Base-by-base conservation (phyloP, 1,140 invertebrate genomes). In the Eupeodes corollae region DNA sequence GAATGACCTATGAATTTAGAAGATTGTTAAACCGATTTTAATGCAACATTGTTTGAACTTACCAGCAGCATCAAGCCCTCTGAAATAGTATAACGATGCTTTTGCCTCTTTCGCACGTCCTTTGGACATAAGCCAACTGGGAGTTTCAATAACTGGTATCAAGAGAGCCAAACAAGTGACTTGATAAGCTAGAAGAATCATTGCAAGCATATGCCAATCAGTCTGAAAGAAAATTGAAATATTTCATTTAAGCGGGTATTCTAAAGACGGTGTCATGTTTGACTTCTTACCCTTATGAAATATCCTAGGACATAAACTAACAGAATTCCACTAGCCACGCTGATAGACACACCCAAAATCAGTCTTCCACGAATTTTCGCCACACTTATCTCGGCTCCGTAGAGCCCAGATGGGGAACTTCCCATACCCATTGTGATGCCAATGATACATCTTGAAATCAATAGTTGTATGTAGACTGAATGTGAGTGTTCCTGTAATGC, bases 91-190 rank as follows among this genome's bases (percentile, higher is more conserved):
- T 1, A 78, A 58, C 0, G 70, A 58, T 14, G 56, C 56, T 21
- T 75, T 68, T 0, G 80, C 79, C 44, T 81, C 75, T 0, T 75
- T 70, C 8, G 64, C 52, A 13, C 71, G 69, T 42, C 74, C 74
- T 47, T 72, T 69, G 45, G 73, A 68, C 30, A 75, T 58, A 18
- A 84, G 58, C 83, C 84, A 88, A 18, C 79, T 66, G 2, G 84
- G 85, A 13, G 82, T 79, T 69, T 88, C 86, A 0, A 83, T 82
- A 16, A 87, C 61, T 0, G 78, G 62, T 2, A 76, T 63, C 1
- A 75, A 56, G 10, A 77, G 67, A 1, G 80, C 55, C 6, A 77
- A 58, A 9, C 80, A 63, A 1, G 73, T 61, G 10, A 73, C 26
- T n/a, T 77, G 55, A 46, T 83, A 75, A 1, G 74, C 52, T 21